Evolutionary conservation across 2,113 vertebrate genomes (phyloP), one percentile per base, ranked within the genome.

Genomic region (Xiphophorus couchianus): DNA sequence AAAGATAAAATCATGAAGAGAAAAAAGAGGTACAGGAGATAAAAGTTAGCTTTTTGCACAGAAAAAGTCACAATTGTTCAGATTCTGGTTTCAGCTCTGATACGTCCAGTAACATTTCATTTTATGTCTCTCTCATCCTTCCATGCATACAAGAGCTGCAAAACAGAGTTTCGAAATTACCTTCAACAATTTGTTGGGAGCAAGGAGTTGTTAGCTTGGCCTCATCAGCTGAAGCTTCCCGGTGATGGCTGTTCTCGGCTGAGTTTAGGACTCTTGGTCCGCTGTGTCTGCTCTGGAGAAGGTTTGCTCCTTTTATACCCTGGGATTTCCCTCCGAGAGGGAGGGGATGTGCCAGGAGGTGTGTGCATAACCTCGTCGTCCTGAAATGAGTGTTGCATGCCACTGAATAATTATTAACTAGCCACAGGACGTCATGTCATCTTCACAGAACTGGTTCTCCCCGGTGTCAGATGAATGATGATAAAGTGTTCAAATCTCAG

Each of bases 231-330:
- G 79, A 78, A 63, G 27, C 8, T 25, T 70, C 22, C 25, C 48
- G 10, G 51, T 69, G 71, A n/a, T 19, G 48, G 71, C 22, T 76
- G 31, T 66, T 75, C 61, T 35, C 74, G 74, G 51, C 31, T 33
- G 30, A 58, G 63, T 25, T 67, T 11, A 81, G 70, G 31, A 70
- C 58, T 78, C 69, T 35, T 14, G 54, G 17, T 83, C 27, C 29
- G 9, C 69, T 82, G 74, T 77, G 3, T 76, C 76, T 19, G 13
- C 42, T 74, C 61, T 44, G 78, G 19, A 60, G 64, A 72, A 68
- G n/a, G 19, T n/a, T 39, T 22, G 39, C n/a, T 76, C 79, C 51
- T 82, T 93, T 90, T 93, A 93, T 92, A 88, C 81, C 5, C 70
- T 67, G 84, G 73, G 80, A 71, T 77, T 76, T 77, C 82, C 86